A percentile compares a stretch with the other conserved stretches of the same genome.
Evolutionary conservation across 2,888 invertebrate genomes (phyloP).

Genomic region (Acronicta aceris): DNA sequence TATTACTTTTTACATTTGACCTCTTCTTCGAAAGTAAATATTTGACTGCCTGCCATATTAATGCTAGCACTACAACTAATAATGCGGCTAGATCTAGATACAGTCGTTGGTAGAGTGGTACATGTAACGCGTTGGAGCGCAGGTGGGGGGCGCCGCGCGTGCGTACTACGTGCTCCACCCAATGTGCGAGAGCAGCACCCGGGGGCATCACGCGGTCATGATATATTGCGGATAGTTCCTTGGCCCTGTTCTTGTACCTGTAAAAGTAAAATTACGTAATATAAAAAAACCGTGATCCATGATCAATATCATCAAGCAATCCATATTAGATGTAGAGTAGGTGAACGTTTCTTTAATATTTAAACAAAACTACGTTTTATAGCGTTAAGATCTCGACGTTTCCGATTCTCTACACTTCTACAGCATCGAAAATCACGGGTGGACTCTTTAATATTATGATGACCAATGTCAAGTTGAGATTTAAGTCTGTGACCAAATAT

Average conservation of each 20-base stretch:
- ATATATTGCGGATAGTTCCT: conserved; percentile 67
- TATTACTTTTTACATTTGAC: conserved; percentile 16
- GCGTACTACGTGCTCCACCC: conserved; percentile 91
- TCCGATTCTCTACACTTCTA: too few relatives aligned
- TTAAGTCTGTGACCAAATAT: too few relatives aligned
- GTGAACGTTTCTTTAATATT: too few relatives aligned
- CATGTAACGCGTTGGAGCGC: conserved; percentile 67
- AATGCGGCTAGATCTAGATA: conserved; percentile 66
- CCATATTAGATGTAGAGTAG: too few relatives aligned
- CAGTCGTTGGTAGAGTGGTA: conserved; percentile 75
- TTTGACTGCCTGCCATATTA: conserved; percentile 15
- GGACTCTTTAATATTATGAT: too few relatives aligned
- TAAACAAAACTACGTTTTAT: too few relatives aligned
- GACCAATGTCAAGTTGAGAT: too few relatives aligned
- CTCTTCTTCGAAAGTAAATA: conserved; percentile 11
- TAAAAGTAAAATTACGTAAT: conserved; percentile 14
- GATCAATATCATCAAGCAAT: too few relatives aligned
- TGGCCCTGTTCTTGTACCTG: conserved; percentile 69
- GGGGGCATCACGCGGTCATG: conserved; percentile 87
- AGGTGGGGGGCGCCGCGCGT: conserved; percentile 89
- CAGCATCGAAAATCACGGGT: too few relatives aligned
- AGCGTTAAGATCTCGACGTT: too few relatives aligned
- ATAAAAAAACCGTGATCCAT: too few relatives aligned
- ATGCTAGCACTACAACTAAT: conserved; percentile 26
- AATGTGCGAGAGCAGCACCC: conserved; percentile 90